Conservation (phyloP, 2,888 invertebrate genomes). For the Ligdia adustata region DNA sequence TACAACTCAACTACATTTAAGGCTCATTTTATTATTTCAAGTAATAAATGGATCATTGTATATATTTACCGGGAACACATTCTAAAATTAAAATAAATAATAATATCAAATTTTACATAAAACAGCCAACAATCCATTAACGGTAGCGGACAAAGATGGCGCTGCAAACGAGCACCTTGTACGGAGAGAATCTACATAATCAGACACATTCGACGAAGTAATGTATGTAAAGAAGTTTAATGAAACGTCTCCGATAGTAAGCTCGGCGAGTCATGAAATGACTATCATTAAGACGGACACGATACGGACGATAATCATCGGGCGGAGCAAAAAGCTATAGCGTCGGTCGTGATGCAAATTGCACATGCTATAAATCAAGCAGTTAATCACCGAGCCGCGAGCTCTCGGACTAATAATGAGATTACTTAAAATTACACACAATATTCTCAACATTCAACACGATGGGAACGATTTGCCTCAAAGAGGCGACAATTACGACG, state of each 20-base stretch:
- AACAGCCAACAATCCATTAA: constrained; percentile 68
- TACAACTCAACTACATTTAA: too few species aligned
- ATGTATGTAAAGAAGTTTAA: constrained; percentile 80
- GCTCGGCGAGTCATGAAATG: constrained; percentile 79
- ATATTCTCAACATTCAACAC: constrained; percentile 47
- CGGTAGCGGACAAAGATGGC: constrained; percentile 62
- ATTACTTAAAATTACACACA: constrained; percentile 74
- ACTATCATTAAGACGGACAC: constrained; percentile 82
- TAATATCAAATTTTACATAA: constrained; percentile 49
- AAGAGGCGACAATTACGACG: constrained; percentile 49
- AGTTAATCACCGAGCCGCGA: constrained; percentile 76
- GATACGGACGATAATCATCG: constrained; percentile 82
- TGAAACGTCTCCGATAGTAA: constrained; percentile 76
- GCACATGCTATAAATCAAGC: constrained; percentile 81
- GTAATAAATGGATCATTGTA: too few species aligned
- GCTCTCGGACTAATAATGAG: constrained; percentile 74
- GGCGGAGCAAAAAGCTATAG: constrained; percentile 77
- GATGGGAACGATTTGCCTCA: constrained; percentile 56
- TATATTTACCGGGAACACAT: too few species aligned
- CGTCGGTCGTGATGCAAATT: constrained; percentile 79
- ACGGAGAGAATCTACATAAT: constrained; percentile 75
- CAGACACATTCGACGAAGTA: constrained; percentile 78
- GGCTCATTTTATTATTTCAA: too few species aligned
- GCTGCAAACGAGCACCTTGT: constrained; percentile 61
- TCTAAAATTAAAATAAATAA: constrained; percentile 31